Conservation (phyloP, 2,113 vertebrate genomes). For the Phrynosoma blainvillii region DNA sequence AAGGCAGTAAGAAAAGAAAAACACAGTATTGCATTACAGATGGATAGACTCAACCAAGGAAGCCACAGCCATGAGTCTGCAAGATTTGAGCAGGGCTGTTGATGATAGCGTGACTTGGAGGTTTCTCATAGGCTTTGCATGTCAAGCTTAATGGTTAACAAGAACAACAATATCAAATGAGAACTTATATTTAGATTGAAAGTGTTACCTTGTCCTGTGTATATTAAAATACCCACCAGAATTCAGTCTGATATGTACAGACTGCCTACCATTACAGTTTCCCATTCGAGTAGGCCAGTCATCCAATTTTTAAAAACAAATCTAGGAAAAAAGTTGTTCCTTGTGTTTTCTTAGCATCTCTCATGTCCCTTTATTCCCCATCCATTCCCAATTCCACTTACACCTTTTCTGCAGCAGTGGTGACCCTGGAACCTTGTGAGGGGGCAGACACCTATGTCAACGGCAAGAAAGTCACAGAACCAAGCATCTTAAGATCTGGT, state of each 20-base stretch:
- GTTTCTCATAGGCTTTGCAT: no score
- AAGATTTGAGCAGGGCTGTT: no score
- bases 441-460: conserved; percentile 95
- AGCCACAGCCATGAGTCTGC: no score
- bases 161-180: background rate
- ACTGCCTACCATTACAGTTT: background rate
- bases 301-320: background rate
- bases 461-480: conserved; percentile 92
- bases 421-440: conserved; percentile 93
- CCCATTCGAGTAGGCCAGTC: background rate
- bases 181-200: background rate
- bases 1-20: no score
- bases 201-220: background rate
- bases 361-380: background rate
- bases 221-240: no score
- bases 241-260: background rate
- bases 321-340: background rate
- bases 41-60: no score
- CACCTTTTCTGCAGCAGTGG: conserved; percentile 66
- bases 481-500: conserved; percentile 94
- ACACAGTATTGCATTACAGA: no score
- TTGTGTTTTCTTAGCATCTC: background rate
- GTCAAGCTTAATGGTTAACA: no score
- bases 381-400: background rate
- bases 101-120: no score